phyloP scores from a whole-genome alignment of 2,888 invertebrate genomes.

The Ophion ventricosus region DNA sequence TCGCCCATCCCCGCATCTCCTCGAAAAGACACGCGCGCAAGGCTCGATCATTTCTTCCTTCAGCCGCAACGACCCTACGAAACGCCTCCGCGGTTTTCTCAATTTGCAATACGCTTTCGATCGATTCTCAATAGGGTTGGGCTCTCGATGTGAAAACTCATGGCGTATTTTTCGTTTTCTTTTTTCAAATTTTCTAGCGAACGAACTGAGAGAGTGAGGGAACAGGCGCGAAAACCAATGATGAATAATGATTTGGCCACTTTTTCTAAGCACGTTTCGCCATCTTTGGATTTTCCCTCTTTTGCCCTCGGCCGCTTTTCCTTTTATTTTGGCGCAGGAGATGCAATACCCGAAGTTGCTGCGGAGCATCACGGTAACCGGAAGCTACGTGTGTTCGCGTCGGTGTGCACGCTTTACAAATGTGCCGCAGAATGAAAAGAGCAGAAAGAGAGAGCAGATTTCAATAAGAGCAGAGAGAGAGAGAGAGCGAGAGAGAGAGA shows the following conservation, averaged over 20 bases:
- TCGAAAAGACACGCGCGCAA: slow-evolving; percentile 25
- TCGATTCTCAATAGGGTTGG: background rate
- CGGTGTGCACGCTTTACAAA: slow-evolving; percentile 41
- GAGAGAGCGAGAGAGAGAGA: background rate
- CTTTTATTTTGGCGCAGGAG: slow-evolving; percentile 28
- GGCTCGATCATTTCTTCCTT: slow-evolving; percentile 31
- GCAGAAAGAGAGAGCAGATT: slow-evolving; percentile 70
- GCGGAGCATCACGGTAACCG: slow-evolving; percentile 15
- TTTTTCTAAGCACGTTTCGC: background rate
- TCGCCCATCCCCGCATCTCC: background rate
- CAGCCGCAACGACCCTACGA: background rate
- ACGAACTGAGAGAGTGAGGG: background rate
- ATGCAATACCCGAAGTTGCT: slow-evolving; percentile 30
- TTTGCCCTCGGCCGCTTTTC: background rate
- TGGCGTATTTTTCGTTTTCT: background rate
- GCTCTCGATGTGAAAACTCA: background rate
- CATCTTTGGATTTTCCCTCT: background rate
- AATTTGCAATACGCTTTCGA: background rate
- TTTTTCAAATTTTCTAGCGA: background rate
- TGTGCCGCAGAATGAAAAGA: background rate
- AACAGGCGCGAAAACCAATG: background rate
- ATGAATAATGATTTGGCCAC: background rate
- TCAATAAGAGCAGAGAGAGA: slow-evolving; percentile 46
- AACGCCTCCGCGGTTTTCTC: background rate
- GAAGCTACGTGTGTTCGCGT: slow-evolving; percentile 53